Evolutionary conservation across 1,140 invertebrate species (phyloP).

Genomic region (Meloidogyne hapla): DNA sequence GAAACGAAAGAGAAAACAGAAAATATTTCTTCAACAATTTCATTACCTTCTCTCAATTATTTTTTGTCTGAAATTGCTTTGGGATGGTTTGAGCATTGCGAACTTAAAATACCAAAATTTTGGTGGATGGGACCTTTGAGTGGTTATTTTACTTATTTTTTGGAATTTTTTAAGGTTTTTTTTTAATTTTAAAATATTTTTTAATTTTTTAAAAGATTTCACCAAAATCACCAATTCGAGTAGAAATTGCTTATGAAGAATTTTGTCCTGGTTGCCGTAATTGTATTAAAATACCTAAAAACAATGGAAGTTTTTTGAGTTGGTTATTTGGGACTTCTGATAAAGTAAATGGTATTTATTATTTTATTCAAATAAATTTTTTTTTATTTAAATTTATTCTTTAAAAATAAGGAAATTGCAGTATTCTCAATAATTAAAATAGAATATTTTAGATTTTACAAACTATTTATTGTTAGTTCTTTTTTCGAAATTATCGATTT

Average conservation of each 20-base stretch:
- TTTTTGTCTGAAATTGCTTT: slow-evolving; percentile 27
- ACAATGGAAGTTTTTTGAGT: not conserved
- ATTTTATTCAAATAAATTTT: too few species aligned
- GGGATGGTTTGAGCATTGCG: slow-evolving; percentile 48
- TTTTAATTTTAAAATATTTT: not conserved
- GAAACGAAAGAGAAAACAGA: not conserved
- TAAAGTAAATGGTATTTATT: not conserved
- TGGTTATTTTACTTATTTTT: slow-evolving; percentile 30
- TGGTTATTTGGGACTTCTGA: not conserved
- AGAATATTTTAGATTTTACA: too few species aligned
- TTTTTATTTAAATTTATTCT: too few species aligned
- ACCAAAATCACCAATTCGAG: slow-evolving; percentile 20
- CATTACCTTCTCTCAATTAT: not conserved
- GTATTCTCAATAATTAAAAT: too few species aligned
- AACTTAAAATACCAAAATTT: slow-evolving; percentile 41
- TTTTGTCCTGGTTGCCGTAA: slow-evolving; percentile 39
- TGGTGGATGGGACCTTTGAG: slow-evolving; percentile 41
- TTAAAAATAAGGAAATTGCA: too few species aligned
- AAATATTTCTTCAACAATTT: not conserved
- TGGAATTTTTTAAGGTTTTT: slow-evolving; percentile 43
- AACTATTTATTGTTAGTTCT: too few species aligned
- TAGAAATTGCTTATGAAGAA: slow-evolving; percentile 33
- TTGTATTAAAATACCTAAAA: slow-evolving; percentile 19
- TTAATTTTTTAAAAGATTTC: slow-evolving; percentile 11
- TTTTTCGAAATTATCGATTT: too few species aligned